Percentiles rank a stretch among this genome's conserved stretches.
Conservation (phyloP, 1,140 invertebrate genomes). For the Lysiphlebus fabarum region DNA sequence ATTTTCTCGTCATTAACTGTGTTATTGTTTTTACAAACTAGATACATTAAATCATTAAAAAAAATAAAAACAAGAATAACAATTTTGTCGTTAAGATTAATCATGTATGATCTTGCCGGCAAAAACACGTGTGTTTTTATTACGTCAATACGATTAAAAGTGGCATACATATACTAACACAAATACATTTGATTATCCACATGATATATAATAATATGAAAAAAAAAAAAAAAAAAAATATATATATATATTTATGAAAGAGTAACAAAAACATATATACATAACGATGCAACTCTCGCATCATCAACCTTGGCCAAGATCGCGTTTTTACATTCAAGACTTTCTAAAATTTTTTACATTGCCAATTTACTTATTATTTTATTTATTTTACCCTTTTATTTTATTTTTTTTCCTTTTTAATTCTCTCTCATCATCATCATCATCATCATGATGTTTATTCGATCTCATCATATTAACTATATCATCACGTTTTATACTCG, state of each 20-base stretch:
- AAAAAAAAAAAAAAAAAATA: not conserved
- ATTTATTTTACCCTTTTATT: conserved; percentile 12
- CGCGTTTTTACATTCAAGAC: conserved; percentile 18
- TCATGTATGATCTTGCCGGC: no score
- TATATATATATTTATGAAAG: no score
- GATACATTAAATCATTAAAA: no score
- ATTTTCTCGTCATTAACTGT: no score
- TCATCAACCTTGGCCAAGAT: conserved; percentile 29
- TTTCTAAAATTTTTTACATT: conserved; percentile 22
- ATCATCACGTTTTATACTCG: no score
- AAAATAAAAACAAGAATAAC: no score
- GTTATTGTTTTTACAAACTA: no score
- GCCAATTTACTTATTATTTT: conserved; percentile 8
- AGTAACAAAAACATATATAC: not conserved
- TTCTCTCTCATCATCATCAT: not conserved
- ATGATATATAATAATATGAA: not conserved
- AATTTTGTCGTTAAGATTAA: no score
- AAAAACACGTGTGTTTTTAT: not conserved
- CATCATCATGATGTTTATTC: not conserved
- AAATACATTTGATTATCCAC: not conserved
- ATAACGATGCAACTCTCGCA: conserved; percentile 16
- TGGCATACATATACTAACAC: conserved; percentile 1
- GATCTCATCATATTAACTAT: no score
- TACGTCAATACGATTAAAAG: conserved; percentile 6
- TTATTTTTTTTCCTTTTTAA: not conserved